phyloP scores from a whole-genome alignment of 2,888 invertebrate species.

The Drosophila pseudotalamancana region DNA sequence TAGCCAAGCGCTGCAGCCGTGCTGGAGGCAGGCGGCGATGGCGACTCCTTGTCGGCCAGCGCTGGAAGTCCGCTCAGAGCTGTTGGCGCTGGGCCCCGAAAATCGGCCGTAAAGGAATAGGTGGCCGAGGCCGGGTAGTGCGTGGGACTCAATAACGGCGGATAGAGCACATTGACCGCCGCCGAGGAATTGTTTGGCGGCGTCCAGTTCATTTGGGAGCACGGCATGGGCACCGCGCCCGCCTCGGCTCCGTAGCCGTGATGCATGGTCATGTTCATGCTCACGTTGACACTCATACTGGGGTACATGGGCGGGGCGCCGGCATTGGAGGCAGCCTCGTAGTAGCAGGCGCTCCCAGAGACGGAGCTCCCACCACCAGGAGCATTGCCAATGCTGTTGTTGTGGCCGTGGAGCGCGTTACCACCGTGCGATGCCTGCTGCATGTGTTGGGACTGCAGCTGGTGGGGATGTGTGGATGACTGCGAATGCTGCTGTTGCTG shows the following conservation, averaged over 20 bases:
- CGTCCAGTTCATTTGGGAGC: conserved; percentile 91
- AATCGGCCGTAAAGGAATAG: conserved; percentile 93
- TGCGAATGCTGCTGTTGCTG: conserved; percentile 69
- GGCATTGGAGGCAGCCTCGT: conserved; percentile 76
- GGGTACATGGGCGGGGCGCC: conserved; percentile 88
- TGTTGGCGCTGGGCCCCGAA: conserved; percentile 86
- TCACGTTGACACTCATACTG: conserved; percentile 97
- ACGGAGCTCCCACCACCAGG: conserved; percentile 29
- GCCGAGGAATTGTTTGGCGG: conserved; percentile 87
- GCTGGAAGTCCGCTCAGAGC: conserved; percentile 85
- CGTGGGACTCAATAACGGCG: conserved; percentile 88
- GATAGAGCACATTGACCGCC: conserved; percentile 88
- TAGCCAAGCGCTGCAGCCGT: conserved; percentile 78
- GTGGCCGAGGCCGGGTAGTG: conserved; percentile 89
- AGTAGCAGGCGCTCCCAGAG: conserved; percentile 76
- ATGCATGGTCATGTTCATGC: conserved; percentile 99
- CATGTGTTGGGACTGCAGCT: conserved; percentile 63
- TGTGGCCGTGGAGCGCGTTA: conserved; percentile 66
- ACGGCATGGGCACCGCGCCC: conserved; percentile 84
- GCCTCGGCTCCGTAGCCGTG: conserved; percentile 87
- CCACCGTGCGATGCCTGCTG: conserved; percentile 72
- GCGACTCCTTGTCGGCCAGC: conserved; percentile 77
- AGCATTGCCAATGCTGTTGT: conserved; percentile 37
- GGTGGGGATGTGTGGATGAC: conserved; percentile 52
- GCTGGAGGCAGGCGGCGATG: conserved; percentile 67